Base-by-base conservation (phyloP, 2,113 vertebrate genomes). In the Eulacestoma nigropectus region DNA sequence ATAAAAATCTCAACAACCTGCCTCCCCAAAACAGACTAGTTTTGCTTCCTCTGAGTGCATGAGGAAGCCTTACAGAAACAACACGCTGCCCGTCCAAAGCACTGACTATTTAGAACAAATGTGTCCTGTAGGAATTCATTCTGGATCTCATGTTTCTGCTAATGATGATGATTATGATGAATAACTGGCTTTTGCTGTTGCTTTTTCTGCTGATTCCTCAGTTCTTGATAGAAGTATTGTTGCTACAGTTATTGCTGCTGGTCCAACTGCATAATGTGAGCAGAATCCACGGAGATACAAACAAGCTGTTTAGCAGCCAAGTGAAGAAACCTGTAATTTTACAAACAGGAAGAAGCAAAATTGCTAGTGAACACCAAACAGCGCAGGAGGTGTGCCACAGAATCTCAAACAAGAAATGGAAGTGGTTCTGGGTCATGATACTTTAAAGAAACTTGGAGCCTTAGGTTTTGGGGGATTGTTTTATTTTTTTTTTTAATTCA, bases 181-280 rank as follows among this genome's bases (percentile, higher is more conserved):
- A 96, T 94, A 93, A 87, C 89, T 90, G 91, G 59, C 50, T 76
- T 89, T 87, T 80, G 74, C 67, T 65, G 30, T 39, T 62, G 46
- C 41, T 80, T 96, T 95, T 95, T 95, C 82, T 96, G 90, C 90
- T 96, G 96, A 94, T 96, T 94, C 78, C 27, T 91, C 74, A 53
- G 15, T 87, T 95, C 74, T 90, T 96, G 78, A 67, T 62, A 85
- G 74, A 90, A 59, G 27, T 70, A 60, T 74, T 96, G 50, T 80
- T 93, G 62, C 42, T 86, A 16, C 49, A 82, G 70, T 82, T 94
- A 68, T 50, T 93, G 82, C 75, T 95, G 78, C 78, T 87, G 49
- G 67, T 85, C 87, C 87, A 94, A 74, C 53, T 59, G 57, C 70
- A 89, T 84, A 87, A 95, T 73, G 67, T 73, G 50, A 85, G 35